Evolutionary conservation across 2,888 invertebrate genomes (phyloP), one percentile per base, ranked within the genome.

Genomic region (Villa cingulata): DNA sequence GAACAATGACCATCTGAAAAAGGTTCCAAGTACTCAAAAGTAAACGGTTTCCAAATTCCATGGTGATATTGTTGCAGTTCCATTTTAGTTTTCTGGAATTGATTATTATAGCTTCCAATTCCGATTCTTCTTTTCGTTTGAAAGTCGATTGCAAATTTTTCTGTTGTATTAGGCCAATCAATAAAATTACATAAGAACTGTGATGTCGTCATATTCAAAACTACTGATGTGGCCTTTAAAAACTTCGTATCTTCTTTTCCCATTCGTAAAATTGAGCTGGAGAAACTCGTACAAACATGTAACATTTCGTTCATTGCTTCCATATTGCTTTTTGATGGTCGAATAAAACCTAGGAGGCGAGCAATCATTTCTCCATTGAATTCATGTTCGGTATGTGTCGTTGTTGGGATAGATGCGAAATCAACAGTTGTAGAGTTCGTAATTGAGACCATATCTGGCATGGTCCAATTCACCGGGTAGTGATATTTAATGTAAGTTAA

Each of bases 1-100:
- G 72, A 68, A 61, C 92, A 92, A 27, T 81, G 74, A 0, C 86
- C 87, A 49, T 83, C 81, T 46, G 83, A 84, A 66, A 81, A 92
- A 0, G 92, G 91, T 63, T 94, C 91, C 52, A 94, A 70, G 64
- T 86, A 88, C 63, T 89, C 88, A 60, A 88, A 86, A 0, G 89
- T 89, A 58, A 89, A 88, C 0, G 86, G 85, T 73, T 86, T 86
- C 1, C 83, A 76, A 59, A 76, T 82, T 54, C 86, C 86, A 46
- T 76, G 75, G 41, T 80, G 80, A 55, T 78, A 78, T 58, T 88
- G 86, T 48, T 81, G 79, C 50, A 88, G 69, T 62, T 86, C 86
- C 85, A 88, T 87, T 71, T 84, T 86, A 32, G 85, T 83, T 50
- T 80, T 81, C 57, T 80, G 78, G 56, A 80, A 78, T 4, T 77